Percentiles rank a stretch among this genome's conserved stretches.
phyloP scores from a whole-genome alignment of 2,888 invertebrate genomes.

The Resseliella maxima region DNA sequence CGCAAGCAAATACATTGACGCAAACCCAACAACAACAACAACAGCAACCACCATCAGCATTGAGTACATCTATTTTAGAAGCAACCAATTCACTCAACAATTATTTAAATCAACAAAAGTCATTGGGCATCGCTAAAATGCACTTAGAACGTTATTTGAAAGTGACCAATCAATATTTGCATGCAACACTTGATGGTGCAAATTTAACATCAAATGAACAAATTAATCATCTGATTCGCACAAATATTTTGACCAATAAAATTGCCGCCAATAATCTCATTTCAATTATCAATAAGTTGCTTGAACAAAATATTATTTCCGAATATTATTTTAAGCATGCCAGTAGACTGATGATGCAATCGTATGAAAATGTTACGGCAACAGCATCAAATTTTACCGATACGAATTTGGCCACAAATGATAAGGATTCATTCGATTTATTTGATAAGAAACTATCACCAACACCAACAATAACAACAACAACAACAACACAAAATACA shows the following conservation, averaged over 20 bases:
- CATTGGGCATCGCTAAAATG: slow-evolving; percentile 65
- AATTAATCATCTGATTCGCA: slow-evolving; percentile 61
- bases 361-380: neutral
- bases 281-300: slow-evolving; percentile 61
- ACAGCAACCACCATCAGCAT: slow-evolving; percentile 63
- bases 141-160: slow-evolving; percentile 64
- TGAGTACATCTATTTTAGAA: slow-evolving; percentile 57
- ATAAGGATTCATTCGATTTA: slow-evolving; percentile 18
- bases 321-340: slow-evolving; percentile 62
- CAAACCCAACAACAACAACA: slow-evolving; percentile 53
- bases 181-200: slow-evolving; percentile 56
- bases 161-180: slow-evolving; percentile 64
- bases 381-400: slow-evolving; percentile 58
- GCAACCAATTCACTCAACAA: slow-evolving; percentile 61
- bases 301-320: slow-evolving; percentile 62
- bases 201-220: slow-evolving; percentile 58
- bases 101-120: slow-evolving; percentile 63
- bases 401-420: slow-evolving; percentile 59
- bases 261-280: slow-evolving; percentile 62
- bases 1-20: neutral
- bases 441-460: neutral
- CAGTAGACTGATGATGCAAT: slow-evolving; percentile 50
- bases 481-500: slow-evolving; percentile 54
- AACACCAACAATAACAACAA: no score
- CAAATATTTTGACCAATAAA: slow-evolving; percentile 62